Percentiles rank a stretch among this genome's conserved stretches.
These are phyloP conservation scores for Diadumene lineata DNA, from an alignment of 92 coral and sea anemone species.

Conservation along the genomic window DNA sequence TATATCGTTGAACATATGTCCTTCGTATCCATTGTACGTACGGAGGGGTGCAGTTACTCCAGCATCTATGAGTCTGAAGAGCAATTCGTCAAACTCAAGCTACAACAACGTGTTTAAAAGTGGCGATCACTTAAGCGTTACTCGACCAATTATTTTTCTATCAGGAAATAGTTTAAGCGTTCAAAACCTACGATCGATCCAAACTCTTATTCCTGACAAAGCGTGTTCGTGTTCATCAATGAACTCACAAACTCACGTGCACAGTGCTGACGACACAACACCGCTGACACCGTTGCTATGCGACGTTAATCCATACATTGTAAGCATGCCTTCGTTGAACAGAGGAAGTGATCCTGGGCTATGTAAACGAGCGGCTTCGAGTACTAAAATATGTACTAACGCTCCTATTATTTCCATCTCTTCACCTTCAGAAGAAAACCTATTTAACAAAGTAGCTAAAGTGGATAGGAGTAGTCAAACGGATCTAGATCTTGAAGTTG, in stretches of 20 bases:
- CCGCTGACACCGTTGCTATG: slow-evolving; percentile 37
- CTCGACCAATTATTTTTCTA: slow-evolving; percentile 74
- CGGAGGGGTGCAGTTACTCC: slow-evolving; percentile 96
- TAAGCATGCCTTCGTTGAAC: slow-evolving; percentile 21
- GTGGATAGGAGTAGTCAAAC: slow-evolving; percentile 26
- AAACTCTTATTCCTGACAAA: slow-evolving; percentile 52
- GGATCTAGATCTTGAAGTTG: neutral
- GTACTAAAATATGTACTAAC: neutral
- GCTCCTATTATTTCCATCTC: slow-evolving; percentile 34
- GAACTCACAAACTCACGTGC: slow-evolving; percentile 43
- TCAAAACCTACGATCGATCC: slow-evolving; percentile 54
- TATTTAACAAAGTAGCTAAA: neutral
- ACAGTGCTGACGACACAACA: slow-evolving; percentile 45
- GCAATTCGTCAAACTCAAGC: slow-evolving; percentile 81
- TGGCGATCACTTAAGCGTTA: slow-evolving; percentile 51
- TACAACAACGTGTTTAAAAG: slow-evolving; percentile 56
- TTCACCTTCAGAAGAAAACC: slow-evolving; percentile 34
- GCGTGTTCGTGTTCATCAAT: slow-evolving; percentile 70
- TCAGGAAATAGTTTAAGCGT: slow-evolving; percentile 56
- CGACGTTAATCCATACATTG: slow-evolving; percentile 27
- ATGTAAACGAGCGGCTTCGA: neutral
- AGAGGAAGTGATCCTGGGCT: slow-evolving; percentile 2
- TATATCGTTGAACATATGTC: slow-evolving; percentile 43
- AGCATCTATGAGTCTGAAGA: slow-evolving; percentile 84
- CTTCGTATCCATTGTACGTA: slow-evolving; percentile 76